phyloP scores from a whole-genome alignment of 2,797 vertebrate genomes.

The Galago senegalensis region DNA sequence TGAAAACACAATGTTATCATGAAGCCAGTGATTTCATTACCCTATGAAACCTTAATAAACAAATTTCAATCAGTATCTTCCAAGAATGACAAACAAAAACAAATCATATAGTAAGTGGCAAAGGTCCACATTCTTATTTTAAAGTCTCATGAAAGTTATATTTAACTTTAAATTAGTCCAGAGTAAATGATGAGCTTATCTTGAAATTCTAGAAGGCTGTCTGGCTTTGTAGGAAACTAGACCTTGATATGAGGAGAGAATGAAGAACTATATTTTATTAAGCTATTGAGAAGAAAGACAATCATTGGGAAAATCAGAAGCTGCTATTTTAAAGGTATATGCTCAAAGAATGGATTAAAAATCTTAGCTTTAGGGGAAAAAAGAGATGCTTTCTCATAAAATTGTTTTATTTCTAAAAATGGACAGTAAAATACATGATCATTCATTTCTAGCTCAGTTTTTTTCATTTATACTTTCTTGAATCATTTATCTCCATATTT shows the following conservation, averaged over 20 bases:
- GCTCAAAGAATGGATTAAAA: slow-evolving; percentile 32
- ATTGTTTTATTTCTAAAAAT: slow-evolving; percentile 45
- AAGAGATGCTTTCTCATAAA: slow-evolving; percentile 19
- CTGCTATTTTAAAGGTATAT: slow-evolving; percentile 30
- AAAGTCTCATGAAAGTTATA: neutral
- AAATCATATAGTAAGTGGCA: neutral
- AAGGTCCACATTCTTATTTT: neutral
- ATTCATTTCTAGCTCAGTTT: slow-evolving; percentile 49
- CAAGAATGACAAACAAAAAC: slow-evolving; percentile 32
- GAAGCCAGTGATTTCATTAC: slow-evolving; percentile 24
- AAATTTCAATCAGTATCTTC: neutral
- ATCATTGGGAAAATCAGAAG: neutral
- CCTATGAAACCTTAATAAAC: slow-evolving; percentile 19
- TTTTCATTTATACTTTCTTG: neutral
- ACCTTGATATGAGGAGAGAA: slow-evolving; percentile 40
- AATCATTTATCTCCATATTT: slow-evolving; percentile 68
- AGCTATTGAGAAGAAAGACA: slow-evolving; percentile 40
- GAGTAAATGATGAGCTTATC: neutral
- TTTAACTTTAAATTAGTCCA: slow-evolving; percentile 38
- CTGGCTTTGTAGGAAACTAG: slow-evolving; percentile 28
- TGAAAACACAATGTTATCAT: slow-evolving; percentile 3
- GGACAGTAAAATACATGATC: slow-evolving; percentile 16
- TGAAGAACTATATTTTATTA: neutral
- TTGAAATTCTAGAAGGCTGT: neutral
- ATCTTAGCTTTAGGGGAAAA: slow-evolving; percentile 28